Conservation (phyloP, 2,113 vertebrate species). For the Micronycteris hirsuta region DNA sequence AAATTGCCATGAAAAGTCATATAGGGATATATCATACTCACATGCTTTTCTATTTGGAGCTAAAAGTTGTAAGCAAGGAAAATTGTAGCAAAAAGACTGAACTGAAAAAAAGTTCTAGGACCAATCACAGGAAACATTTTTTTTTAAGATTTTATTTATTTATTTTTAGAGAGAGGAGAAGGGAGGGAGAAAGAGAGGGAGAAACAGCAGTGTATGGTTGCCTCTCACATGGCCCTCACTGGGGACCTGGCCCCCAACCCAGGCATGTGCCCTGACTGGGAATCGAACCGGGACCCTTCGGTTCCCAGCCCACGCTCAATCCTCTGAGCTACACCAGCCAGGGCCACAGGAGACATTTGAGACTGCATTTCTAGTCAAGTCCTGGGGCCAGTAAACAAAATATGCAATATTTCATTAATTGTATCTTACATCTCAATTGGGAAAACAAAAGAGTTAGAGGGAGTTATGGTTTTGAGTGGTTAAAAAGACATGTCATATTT, state of each 20-base stretch:
- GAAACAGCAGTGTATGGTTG: too few species aligned
- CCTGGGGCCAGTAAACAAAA: neutral
- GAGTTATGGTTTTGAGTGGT: neutral
- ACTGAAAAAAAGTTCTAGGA: slow-evolving; percentile 17
- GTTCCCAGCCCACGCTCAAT: too few species aligned
- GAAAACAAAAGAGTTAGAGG: neutral
- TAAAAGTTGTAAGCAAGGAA: slow-evolving; percentile 37
- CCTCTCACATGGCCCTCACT: too few species aligned
- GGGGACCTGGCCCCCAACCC: too few species aligned
- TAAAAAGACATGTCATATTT: neutral
- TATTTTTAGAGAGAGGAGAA: too few species aligned
- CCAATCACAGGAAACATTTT: slow-evolving; percentile 37
- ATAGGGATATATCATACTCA: neutral
- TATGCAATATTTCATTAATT: neutral
- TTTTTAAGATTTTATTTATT: too few species aligned
- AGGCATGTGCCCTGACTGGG: too few species aligned
- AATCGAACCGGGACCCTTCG: too few species aligned
- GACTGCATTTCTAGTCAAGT: neutral
- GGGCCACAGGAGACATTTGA: slow-evolving; percentile 14
- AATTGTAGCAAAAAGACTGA: slow-evolving; percentile 30
- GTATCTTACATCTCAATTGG: neutral
- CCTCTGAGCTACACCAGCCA: too few species aligned
- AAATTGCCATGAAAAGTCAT: slow-evolving; percentile 32
- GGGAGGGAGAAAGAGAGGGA: too few species aligned
- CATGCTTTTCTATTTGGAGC: slow-evolving; percentile 20